phyloP scores from a whole-genome alignment of 2,888 invertebrate species.

The Microctonus hyperodae region DNA sequence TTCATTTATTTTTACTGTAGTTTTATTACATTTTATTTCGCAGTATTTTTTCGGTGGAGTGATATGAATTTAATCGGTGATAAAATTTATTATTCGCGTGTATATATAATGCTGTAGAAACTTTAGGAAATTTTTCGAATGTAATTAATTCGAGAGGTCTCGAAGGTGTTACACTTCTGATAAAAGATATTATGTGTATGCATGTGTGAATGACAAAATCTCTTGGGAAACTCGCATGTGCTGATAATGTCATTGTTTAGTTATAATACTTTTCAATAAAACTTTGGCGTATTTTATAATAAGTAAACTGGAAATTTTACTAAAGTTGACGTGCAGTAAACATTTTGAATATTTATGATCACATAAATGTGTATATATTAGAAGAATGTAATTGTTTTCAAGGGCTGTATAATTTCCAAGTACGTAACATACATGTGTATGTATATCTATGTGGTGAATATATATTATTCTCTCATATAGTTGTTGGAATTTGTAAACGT shows the following conservation, averaged over 20 bases:
- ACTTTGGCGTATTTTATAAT: conserved; percentile 35
- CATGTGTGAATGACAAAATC: conserved; percentile 4
- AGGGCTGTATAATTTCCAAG: no score
- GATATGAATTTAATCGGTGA: conserved; percentile 25
- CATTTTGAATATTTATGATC: background rate
- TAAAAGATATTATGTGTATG: background rate
- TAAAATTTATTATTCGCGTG: conserved; percentile 20
- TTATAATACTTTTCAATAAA: conserved; percentile 30
- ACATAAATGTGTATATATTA: background rate
- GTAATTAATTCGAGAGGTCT: conserved; percentile 26
- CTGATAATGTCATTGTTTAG: conserved; percentile 33
- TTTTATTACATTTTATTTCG: background rate
- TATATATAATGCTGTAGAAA: background rate
- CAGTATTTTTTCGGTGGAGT: background rate
- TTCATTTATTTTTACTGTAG: background rate
- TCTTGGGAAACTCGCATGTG: conserved; percentile 6
- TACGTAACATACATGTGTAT: no score
- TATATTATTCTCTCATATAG: conserved; percentile 29
- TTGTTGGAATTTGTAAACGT: conserved; percentile 12
- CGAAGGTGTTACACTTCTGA: background rate
- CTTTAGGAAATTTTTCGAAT: conserved; percentile 28
- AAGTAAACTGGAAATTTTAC: conserved; percentile 16
- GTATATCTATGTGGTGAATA: no score
- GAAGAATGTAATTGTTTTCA: conserved; percentile 21
- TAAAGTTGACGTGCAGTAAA: background rate